Conservation (phyloP, 2,797 vertebrate species). For the Enteromius unitaeniatus region DNA sequence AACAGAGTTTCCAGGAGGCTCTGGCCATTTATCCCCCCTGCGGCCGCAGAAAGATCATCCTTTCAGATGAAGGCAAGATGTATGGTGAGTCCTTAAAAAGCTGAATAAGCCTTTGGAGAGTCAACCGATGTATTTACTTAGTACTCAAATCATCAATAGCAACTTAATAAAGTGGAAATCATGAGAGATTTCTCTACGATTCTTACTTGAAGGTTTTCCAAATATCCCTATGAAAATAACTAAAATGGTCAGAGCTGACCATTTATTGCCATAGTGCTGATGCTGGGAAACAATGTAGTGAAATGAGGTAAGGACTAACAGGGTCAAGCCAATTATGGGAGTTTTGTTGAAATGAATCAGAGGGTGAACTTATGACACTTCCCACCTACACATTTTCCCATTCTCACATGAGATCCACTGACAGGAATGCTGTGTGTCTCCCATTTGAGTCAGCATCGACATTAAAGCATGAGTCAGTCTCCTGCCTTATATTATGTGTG, state of each 20-base stretch:
- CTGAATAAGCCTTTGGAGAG: not conserved
- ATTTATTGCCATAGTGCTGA: not conserved
- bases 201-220: not conserved
- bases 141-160: not conserved
- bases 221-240: not conserved
- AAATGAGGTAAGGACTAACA: not conserved
- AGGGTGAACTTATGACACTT: conserved; percentile 19
- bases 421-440: conserved; percentile 38
- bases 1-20: conserved; percentile 97
- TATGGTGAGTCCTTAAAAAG: conserved; percentile 83
- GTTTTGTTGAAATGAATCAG: conserved; percentile 29
- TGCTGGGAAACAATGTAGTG: not conserved
- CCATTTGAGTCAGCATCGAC: conserved; percentile 34
- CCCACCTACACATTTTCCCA: conserved; percentile 22
- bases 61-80: conserved; percentile 97
- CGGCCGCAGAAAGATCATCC: conserved; percentile 94
- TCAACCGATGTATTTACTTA: not conserved
- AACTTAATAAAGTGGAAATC: not conserved
- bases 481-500: not conserved
- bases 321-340: not conserved
- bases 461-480: conserved; percentile 29
- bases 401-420: conserved; percentile 12
- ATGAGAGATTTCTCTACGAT: not conserved
- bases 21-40: conserved; percentile 96
- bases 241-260: not conserved